These are phyloP conservation scores for Zalophus californianus DNA, from an alignment of 2,797 vertebrate species.

Conservation along the genomic window DNA sequence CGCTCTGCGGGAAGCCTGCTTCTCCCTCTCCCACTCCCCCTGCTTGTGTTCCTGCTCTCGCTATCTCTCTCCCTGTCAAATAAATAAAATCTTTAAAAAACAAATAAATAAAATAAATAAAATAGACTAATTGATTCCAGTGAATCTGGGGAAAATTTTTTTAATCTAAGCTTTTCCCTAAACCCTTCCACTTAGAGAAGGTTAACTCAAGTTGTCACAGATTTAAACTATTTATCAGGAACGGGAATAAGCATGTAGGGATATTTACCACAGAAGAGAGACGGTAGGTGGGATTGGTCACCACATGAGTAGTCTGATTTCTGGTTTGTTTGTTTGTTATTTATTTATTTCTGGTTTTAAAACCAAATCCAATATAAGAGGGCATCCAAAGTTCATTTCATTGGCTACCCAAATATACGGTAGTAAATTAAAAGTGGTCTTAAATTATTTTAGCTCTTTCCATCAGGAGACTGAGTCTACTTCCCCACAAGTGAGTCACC, in stretches of 20 bases:
- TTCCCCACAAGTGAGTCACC: not conserved
- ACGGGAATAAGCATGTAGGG: not conserved
- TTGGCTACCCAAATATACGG: not conserved
- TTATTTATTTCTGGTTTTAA: constrained; percentile 24
- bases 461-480: not conserved
- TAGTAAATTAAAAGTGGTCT: not conserved
- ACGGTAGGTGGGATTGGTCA: not conserved
- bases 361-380: not conserved
- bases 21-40: too few relatives aligned
- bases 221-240: not conserved
- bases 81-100: too few relatives aligned
- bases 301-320: not conserved
- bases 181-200: not conserved
- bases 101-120: not conserved
- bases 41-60: too few relatives aligned
- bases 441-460: not conserved
- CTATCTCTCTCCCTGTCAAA: too few relatives aligned
- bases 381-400: not conserved
- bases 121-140: not conserved
- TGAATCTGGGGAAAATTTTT: not conserved
- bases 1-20: too few relatives aligned
- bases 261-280: not conserved
- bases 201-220: not conserved
- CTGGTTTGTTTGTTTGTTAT: not conserved
- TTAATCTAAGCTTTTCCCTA: not conserved